These are phyloP conservation scores for Paracentrotus lividus DNA, from an alignment of 53 echinoderm and acorn worm genomes.

Conservation along the genomic window DNA sequence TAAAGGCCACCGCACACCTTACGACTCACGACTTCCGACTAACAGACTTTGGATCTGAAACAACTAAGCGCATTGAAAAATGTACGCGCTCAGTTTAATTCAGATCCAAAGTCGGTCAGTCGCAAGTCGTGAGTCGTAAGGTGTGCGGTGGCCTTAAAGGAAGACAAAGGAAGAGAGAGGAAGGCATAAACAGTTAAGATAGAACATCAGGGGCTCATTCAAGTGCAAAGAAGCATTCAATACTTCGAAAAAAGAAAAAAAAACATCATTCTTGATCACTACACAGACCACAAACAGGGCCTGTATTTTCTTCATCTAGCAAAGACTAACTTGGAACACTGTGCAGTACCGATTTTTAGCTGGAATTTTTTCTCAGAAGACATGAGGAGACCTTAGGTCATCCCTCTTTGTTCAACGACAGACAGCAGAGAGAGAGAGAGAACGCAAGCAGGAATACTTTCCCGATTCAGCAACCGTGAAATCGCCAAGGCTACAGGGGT, in stretches of 20 bases:
- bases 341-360: conserved; percentile 70
- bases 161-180: not conserved
- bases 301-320: conserved; percentile 32
- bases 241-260: not conserved
- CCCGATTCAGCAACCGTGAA: conserved; percentile 39
- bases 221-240: conserved; percentile 53
- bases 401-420: conserved; percentile 51
- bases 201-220: not conserved
- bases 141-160: too few relatives aligned
- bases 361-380: conserved; percentile 60
- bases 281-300: conserved; percentile 42
- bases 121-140: too few relatives aligned
- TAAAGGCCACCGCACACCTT: too few relatives aligned
- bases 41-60: too few relatives aligned
- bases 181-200: not conserved
- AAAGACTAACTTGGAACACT: conserved; percentile 61
- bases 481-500: conserved; percentile 64
- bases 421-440: conserved; percentile 38
- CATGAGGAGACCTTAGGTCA: conserved; percentile 51
- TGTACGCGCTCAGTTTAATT: too few relatives aligned
- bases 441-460: conserved; percentile 43
- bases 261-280: conserved; percentile 1
- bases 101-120: too few relatives aligned
- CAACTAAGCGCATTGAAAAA: too few relatives aligned
- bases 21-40: too few relatives aligned